Evolutionary conservation across 2,888 invertebrate genomes (phyloP), one percentile per base, ranked within the genome.

Genomic region (Hyposoter dolosus): DNA sequence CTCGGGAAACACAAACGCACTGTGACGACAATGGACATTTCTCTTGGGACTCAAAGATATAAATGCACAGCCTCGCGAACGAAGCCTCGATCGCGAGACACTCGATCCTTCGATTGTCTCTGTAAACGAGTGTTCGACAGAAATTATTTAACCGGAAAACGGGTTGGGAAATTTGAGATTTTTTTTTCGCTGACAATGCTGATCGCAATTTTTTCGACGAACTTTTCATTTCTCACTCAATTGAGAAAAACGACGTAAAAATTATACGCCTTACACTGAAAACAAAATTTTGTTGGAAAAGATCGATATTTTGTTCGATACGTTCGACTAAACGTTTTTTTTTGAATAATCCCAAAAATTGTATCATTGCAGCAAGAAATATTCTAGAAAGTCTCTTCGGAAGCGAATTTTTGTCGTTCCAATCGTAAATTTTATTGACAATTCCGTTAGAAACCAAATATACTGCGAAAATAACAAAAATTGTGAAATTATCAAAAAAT

Each of bases 81-180:
- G 45, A 74, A 56, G 19, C 15, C 79, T 65, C 47, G n/a, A n/a
- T n/a, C n/a, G 65, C 50, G 60, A 74, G 77, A 85, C 68, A 82
- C 72, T 60, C 82, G 82, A 81, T 84, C 85, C 50, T 40, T 50
- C 50, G 74, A 85, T 82, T 85, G 78, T 82, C 68, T 69, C 32
- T 1, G 43, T 23, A 17, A n/a, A 23, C 47, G 7, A 53, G 50
- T 50, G 23, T 40, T 40, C 40, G 40, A 40, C 40, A 50, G 23
- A 56, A 74, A 19, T 74, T 56, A 74, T 15, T 17, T 40, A 5
- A 72, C 40, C 35, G 35, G 19, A 72, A 35, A 28, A 53, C 15
- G 56, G 72, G 53, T 72, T 50, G 35, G 40, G 43, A 60, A 19
- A 40, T 75, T 75, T 23, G 40, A 60, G 28, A 17, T 75, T 47